A percentile compares a stretch with the other conserved stretches of the same genome.
These are phyloP conservation scores for Rhipidura dahli DNA, from an alignment of 2,113 vertebrate genomes.

Conservation along the genomic window DNA sequence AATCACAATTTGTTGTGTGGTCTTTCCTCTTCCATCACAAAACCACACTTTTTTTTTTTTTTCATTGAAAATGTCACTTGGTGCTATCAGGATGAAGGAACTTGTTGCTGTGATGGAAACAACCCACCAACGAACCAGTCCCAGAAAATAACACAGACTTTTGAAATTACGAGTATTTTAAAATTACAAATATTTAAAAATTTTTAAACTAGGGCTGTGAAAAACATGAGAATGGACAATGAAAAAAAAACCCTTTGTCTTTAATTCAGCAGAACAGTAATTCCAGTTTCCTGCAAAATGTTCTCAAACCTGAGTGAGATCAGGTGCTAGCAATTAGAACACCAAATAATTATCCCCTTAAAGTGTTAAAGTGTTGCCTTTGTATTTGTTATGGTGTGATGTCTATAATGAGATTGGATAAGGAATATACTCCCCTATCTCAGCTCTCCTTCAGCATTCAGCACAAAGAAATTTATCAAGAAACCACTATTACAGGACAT, in stretches of 20 bases:
- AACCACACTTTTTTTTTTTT: not conserved
- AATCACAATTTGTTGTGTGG: not conserved
- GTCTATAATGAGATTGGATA: not conserved
- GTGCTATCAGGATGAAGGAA: not conserved
- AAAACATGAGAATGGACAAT: not conserved
- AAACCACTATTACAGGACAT: not conserved
- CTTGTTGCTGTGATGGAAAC: not conserved
- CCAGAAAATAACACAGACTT: not conserved
- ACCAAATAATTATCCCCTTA: not conserved
- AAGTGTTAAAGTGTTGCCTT: not conserved
- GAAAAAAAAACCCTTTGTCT: not conserved
- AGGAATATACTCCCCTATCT: not conserved
- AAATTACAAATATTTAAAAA: not conserved
- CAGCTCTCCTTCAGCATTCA: not conserved
- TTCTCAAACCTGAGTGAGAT: not conserved
- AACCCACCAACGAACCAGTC: not conserved
- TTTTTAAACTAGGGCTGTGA: not conserved
- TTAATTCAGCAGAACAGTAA: not conserved
- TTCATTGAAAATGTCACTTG: not conserved
- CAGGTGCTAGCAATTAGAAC: not conserved
- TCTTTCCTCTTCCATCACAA: not conserved
- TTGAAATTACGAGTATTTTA: not conserved
- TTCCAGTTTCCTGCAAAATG: not conserved
- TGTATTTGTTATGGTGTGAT: not conserved
- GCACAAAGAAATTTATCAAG: not conserved